Evolutionary conservation across 92 coral and sea anemone genomes (phyloP).

Genomic region (Pocillopora meandrina): DNA sequence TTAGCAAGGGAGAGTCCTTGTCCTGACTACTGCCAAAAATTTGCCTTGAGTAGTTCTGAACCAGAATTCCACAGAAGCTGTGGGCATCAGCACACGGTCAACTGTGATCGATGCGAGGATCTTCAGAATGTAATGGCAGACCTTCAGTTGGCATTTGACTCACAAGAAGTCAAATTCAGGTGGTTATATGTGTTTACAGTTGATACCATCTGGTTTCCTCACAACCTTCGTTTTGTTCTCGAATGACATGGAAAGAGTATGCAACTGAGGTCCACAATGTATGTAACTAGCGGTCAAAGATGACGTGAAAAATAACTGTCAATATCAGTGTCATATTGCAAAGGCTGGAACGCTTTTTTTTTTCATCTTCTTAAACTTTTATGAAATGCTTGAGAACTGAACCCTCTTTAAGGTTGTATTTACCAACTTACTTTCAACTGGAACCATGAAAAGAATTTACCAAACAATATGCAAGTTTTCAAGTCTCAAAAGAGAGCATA

Average conservation of each 20-base stretch:
- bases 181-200: background rate
- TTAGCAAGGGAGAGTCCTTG: slow-evolving; percentile 20
- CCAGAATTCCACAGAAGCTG: slow-evolving; percentile 19
- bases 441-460: background rate
- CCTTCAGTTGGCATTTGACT: background rate
- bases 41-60: slow-evolving; percentile 28
- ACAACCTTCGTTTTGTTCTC: background rate
- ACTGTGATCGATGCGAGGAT: slow-evolving; percentile 41
- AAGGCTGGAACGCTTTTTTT: background rate
- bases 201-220: background rate
- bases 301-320: too few species aligned
- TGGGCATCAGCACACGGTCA: slow-evolving; percentile 20
- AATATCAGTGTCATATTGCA: too few species aligned
- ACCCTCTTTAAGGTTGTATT: background rate
- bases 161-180: slow-evolving; percentile 15
- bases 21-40: slow-evolving; percentile 21
- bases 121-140: slow-evolving; percentile 12
- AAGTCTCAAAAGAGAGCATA: slow-evolving; percentile 5
- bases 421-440: background rate
- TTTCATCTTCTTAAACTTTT: slow-evolving; percentile 5
- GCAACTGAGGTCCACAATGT: background rate
- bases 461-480: background rate
- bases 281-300: too few species aligned
- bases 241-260: background rate
- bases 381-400: background rate